Base-by-base conservation (phyloP, 2,888 invertebrate species). In the Noctuana brunneofusca region DNA sequence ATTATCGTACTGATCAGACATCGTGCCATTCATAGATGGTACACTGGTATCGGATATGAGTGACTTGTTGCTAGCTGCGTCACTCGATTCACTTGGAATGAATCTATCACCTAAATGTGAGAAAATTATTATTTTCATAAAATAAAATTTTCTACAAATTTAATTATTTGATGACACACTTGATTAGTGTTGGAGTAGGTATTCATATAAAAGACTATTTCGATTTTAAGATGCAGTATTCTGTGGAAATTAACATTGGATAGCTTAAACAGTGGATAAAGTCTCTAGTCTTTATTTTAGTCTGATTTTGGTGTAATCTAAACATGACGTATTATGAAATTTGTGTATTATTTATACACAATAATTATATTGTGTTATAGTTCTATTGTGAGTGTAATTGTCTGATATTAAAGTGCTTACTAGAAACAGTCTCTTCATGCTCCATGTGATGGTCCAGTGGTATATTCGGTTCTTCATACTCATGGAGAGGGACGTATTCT, bases 391-490 rank as follows among this genome's bases (percentile, higher is more conserved):
- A 27, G 8, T 27, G 27, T 27, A 27, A 27, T 6, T 27, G 27
- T 27, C 27, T 24, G 3, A 27, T 27, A 27, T 27, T 5, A 27
- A 27, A 8, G 27, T 27, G 8, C 88, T 84, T 73, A 89, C 89
- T 89, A 46, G 89, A 89, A 35, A 89, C 86, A 4, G 87, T 87
- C 20, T 87, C 89, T 2, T 82, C 76, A 27, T 86, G 82, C 58
- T 87, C 87, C 72, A 80, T 81, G 64, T 84, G 85, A 53, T 59
- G 59, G 55, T 87, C 84, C 18, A 88, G 72, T 14, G 86, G 82
- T 71, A 89, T 84, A 75, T 86, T 87, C 68, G 87, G 87, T 71
- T 88, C 88, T 70, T 88, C 87, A 32, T 89, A 89, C 54, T 85
- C 81, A 63, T 89, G 87, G 1, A 86, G 74, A 0, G 87, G 88